A percentile compares a stretch with the other conserved stretches of the same genome.
Evolutionary conservation across 2,113 vertebrate species (phyloP).

Genomic region (Psilopsiagon aymara): DNA sequence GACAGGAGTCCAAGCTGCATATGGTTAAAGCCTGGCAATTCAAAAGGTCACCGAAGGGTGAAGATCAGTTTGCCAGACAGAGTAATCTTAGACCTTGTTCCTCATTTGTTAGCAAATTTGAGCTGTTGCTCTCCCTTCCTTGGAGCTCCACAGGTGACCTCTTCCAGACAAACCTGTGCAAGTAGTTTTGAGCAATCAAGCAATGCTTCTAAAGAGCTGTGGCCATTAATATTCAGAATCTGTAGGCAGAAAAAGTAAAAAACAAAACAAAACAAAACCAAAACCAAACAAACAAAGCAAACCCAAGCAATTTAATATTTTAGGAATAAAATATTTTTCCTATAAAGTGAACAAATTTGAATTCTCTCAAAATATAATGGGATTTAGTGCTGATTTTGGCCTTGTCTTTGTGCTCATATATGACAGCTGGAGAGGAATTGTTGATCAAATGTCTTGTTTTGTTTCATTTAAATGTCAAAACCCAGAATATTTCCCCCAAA

Average conservation of each 20-base stretch:
- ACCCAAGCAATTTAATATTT: accelerated
- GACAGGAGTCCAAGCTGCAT: background rate
- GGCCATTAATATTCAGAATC: background rate
- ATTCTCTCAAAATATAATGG: background rate
- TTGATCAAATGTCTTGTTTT: background rate
- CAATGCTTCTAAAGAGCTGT: background rate
- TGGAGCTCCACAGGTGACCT: background rate
- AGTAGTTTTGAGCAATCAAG: background rate
- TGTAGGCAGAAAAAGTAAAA: background rate
- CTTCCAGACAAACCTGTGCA: background rate
- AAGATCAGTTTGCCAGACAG: background rate
- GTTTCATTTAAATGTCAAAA: background rate
- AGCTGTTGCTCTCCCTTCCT: background rate
- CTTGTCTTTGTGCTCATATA: background rate
- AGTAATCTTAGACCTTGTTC: background rate
- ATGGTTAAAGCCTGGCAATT: background rate
- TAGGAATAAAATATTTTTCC: background rate
- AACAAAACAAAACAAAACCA: background rate
- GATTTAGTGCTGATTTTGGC: conserved; percentile 5
- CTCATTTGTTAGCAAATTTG: background rate
- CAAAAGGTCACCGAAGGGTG: background rate
- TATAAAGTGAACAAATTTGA: background rate
- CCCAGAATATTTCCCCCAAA: accelerated
- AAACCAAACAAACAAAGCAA: background rate
- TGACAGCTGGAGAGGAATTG: background rate